Conservation (phyloP, 2,888 invertebrate genomes). For the Chrysina gloriosa region DNA sequence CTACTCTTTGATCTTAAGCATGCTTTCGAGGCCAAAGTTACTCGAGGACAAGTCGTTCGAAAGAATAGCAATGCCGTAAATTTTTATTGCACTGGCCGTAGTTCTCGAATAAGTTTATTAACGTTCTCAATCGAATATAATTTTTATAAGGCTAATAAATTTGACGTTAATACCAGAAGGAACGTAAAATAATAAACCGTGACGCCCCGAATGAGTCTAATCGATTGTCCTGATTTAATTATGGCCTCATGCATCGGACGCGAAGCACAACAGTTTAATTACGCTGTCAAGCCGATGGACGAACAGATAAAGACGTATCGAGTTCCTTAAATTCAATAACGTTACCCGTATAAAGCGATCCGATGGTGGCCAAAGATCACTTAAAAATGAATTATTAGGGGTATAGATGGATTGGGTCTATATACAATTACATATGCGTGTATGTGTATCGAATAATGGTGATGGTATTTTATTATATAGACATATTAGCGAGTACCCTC, state of each 20-base stretch:
- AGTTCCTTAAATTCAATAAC: conserved; percentile 28
- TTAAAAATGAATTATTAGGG: conserved; percentile 29
- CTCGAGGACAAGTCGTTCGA: too few relatives aligned
- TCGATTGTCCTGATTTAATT: conserved; percentile 35
- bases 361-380: conserved; percentile 11
- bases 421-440: too few relatives aligned
- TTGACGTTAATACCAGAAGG: too few relatives aligned
- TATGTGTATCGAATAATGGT: neutral
- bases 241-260: neutral
- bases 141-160: too few relatives aligned
- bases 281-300: conserved; percentile 27
- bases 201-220: conserved; percentile 21
- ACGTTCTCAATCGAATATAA: too few relatives aligned
- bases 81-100: too few relatives aligned
- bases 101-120: too few relatives aligned
- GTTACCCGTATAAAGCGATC: conserved; percentile 16
- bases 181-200: too few relatives aligned
- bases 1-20: too few relatives aligned
- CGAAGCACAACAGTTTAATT: conserved; percentile 33
- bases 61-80: too few relatives aligned
- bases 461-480: neutral
- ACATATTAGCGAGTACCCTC: too few relatives aligned
- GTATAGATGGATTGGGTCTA: conserved; percentile 8
- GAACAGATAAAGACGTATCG: conserved; percentile 32
- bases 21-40: too few relatives aligned